Evolutionary conservation across 2,113 vertebrate genomes (phyloP).

Genomic region (Meles meles): DNA sequence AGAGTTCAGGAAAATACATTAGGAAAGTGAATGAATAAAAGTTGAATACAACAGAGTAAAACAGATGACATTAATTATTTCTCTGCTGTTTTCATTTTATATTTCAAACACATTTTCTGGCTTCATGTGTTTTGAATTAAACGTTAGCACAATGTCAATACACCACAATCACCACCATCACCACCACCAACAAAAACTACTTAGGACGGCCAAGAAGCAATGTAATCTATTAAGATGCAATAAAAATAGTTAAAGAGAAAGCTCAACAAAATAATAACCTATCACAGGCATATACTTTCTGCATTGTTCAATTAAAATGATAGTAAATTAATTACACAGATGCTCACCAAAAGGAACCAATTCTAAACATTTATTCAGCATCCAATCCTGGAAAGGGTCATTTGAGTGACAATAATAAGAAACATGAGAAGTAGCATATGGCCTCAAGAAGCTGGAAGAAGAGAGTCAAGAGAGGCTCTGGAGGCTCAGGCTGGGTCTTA

Average conservation of each 20-base stretch:
- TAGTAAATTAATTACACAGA: neutral
- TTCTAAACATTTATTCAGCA: neutral
- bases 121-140: neutral
- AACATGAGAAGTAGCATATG: neutral
- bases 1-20: neutral
- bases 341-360: neutral
- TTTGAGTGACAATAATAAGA: neutral
- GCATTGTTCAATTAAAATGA: neutral
- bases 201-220: neutral
- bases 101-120: neutral
- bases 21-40: neutral
- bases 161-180: neutral
- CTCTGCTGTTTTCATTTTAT: neutral
- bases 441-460: neutral
- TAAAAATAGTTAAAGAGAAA: neutral
- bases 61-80: neutral
- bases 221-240: neutral
- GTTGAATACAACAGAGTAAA: neutral
- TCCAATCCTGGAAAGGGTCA: neutral
- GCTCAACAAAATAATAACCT: neutral
- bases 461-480: neutral
- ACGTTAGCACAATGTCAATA: neutral
- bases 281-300: neutral
- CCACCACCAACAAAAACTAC: neutral
- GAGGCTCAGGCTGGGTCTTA: neutral